Evolutionary conservation across 23 tunicate species (phyloP).

Genomic region (Clavelina lepadiformis): DNA sequence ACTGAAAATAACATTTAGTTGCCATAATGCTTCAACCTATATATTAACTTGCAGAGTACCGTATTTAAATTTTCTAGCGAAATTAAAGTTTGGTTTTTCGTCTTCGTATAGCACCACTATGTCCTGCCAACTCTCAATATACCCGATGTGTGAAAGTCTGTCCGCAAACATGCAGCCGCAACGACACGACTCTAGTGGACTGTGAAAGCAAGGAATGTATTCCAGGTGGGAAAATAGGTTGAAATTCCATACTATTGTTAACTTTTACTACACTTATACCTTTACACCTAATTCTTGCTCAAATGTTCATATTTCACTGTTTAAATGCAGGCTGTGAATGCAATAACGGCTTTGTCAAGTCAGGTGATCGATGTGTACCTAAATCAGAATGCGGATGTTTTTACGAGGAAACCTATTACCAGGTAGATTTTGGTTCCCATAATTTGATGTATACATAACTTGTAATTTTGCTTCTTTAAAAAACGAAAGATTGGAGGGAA

Average conservation of each 20-base stretch:
- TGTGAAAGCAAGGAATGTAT: conserved; percentile 16
- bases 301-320: background rate
- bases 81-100: background rate
- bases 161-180: conserved; percentile 13
- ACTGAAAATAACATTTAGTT: no score
- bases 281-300: background rate
- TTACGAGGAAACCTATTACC: conserved; percentile 23
- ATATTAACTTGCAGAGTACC: background rate
- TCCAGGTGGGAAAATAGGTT: no score
- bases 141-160: conserved; percentile 18
- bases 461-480: background rate
- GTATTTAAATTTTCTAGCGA: background rate
- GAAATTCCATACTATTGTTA: no score
- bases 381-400: conserved; percentile 31
- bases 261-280: background rate
- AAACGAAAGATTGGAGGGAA: background rate
- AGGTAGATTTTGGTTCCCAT: conserved; percentile 33
- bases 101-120: conserved; percentile 22
- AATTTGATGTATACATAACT: no score
- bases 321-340: conserved; percentile 34
- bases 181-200: conserved; percentile 14
- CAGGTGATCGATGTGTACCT: conserved; percentile 23
- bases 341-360: conserved; percentile 28
- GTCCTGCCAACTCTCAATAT: conserved; percentile 33
- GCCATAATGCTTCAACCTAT: background rate